Evolutionary conservation across 2,797 vertebrate genomes (phyloP).

Genomic region (Falco rusticolus): DNA sequence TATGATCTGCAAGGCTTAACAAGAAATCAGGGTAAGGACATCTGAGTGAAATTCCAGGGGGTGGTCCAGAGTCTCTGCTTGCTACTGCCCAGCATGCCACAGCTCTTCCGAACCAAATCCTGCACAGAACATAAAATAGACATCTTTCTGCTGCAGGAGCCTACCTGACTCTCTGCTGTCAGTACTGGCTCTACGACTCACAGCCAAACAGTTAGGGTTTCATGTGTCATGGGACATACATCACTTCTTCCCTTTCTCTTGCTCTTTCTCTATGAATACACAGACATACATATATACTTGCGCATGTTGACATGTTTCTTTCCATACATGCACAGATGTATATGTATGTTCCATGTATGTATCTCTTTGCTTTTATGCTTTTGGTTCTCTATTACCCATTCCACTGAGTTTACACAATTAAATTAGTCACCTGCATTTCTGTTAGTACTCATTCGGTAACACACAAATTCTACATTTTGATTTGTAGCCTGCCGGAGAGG

Average conservation of each 20-base stretch:
- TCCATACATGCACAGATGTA: not conserved
- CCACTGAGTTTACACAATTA: not conserved
- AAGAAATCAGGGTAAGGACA: not conserved
- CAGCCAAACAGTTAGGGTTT: not conserved
- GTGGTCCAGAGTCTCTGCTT: not conserved
- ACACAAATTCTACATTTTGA: not conserved
- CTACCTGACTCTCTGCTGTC: not conserved
- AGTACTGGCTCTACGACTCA: not conserved
- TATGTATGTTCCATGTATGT: not conserved
- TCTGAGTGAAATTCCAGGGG: not conserved
- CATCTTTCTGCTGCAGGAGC: not conserved
- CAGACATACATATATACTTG: not conserved
- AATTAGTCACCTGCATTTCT: not conserved
- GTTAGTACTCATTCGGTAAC: not conserved
- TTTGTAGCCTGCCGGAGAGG: not conserved
- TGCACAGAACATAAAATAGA: not conserved
- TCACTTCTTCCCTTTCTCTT: not conserved
- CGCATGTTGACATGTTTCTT: not conserved
- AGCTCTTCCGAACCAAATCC: not conserved
- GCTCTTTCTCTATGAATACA: not conserved
- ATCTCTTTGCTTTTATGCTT: not conserved
- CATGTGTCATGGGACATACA: not conserved
- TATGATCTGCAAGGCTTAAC: not conserved
- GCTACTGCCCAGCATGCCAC: not conserved
- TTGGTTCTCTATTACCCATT: not conserved